phyloP scores from a whole-genome alignment of 2,888 invertebrate species.

The Endotricha flammealis region DNA sequence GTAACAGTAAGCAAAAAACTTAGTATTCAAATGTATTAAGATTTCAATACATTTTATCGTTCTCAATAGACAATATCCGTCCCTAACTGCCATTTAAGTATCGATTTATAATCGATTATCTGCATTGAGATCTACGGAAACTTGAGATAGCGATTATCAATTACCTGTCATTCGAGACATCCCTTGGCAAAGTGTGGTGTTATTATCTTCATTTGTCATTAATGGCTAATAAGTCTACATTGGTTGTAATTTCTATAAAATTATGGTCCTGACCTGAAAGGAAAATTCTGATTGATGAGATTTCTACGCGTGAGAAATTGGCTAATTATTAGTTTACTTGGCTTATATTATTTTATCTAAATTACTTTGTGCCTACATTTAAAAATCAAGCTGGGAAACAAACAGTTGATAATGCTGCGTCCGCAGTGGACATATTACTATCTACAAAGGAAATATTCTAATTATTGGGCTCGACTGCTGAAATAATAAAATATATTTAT shows the following conservation, averaged over 20 bases:
- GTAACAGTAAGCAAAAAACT: too few species aligned
- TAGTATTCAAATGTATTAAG: background rate
- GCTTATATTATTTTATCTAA: too few species aligned
- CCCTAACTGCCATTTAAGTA: constrained; percentile 15
- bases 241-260: background rate
- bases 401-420: too few species aligned
- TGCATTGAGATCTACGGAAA: constrained; percentile 12
- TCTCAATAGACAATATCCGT: constrained; percentile 7
- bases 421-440: too few species aligned
- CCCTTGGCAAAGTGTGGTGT: constrained; percentile 3
- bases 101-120: constrained; percentile 19
- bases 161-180: constrained; percentile 19
- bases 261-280: background rate
- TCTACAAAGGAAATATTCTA: too few species aligned
- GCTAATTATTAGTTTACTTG: too few species aligned
- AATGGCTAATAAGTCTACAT: background rate
- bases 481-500: too few species aligned
- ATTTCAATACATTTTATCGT: background rate
- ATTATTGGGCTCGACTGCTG: too few species aligned
- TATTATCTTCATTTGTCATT: background rate
- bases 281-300: background rate
- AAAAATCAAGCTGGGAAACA: too few species aligned
- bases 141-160: constrained; percentile 15
- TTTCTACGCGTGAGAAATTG: too few species aligned
- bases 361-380: too few species aligned